Evolutionary conservation across 2,113 vertebrate species (phyloP), one percentile per base, ranked within the genome.

Genomic region (Nanorana parkeri): DNA sequence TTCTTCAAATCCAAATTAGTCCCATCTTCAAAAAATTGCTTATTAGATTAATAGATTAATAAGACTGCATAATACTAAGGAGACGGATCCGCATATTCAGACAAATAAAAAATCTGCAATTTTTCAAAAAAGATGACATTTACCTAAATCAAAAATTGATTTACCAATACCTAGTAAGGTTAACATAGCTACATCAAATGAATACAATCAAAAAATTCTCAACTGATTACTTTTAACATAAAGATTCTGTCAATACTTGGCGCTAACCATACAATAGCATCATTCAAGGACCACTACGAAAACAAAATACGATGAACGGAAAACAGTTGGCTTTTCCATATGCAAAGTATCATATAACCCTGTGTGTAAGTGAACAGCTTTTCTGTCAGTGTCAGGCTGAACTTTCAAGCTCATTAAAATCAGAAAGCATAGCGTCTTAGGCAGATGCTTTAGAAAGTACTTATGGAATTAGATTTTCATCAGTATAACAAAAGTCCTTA

Each of bases 401-500:
- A 41, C 32, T 3, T 17, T 61, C 32, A 3, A 16, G 17, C 41
- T 77, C 61, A 65, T 77, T 77, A 65, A 77, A 29, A 65, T 20
- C 29, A 21, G 23, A 47, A 23, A 52, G 41, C 21, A 19, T 28
- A 23, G 24, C 4, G 29, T 63, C 56, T 47, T 63, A 63, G 29
- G 36, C 21, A 63, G 60, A 77, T 20, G 36, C 58, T 51, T 77
- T 4, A 64, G 51, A 26, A 75, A 75, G 10, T 21, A 73, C 69
- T 56, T 56, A 56, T n/a, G 24, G 69, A 56, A 75, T 75, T 75
- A 75, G 55, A 75, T 75, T 61, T 75, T 24, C 72, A 75, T 60
- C 72, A 60, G 72, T 41, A 41, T 7, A 75, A 60, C 41, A 28
- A 65, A 60, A 52, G 28, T 23, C 16, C 16, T n/a, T 65, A 64